Percentiles rank a stretch among this genome's conserved stretches.
Conservation (phyloP, 2,888 invertebrate species). For the Drosophila stalkeri region DNA sequence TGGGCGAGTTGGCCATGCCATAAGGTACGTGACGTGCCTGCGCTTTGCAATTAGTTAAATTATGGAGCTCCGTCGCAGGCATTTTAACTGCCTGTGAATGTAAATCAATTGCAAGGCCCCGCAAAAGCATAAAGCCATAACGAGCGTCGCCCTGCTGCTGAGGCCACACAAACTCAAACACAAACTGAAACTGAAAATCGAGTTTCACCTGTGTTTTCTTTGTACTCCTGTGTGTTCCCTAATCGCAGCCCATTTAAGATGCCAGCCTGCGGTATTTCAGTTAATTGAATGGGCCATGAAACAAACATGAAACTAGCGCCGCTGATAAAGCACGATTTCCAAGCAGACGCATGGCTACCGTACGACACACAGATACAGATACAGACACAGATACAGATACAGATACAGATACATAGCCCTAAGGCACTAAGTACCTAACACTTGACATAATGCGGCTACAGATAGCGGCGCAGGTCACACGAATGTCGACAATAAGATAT, state of each 20-base stretch:
- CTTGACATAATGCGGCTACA: conserved; percentile 76
- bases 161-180: conserved; percentile 43
- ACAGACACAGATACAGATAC: no score
- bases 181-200: conserved; percentile 31
- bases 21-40: conserved; percentile 73
- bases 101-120: conserved; percentile 56
- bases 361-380: conserved; percentile 9
- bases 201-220: conserved; percentile 36
- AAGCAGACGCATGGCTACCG: conserved; percentile 44
- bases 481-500: conserved; percentile 8
- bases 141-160: conserved; percentile 9
- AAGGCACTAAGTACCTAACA: conserved; percentile 83
- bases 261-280: conserved; percentile 54
- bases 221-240: conserved; percentile 65
- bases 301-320: conserved; percentile 57
- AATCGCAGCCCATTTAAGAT: conserved; percentile 65
- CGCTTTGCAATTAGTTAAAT: conserved; percentile 79
- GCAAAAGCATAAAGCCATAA: conserved; percentile 35
- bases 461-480: conserved; percentile 74
- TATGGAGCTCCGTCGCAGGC: conserved; percentile 61
- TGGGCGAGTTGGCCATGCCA: conserved; percentile 16
- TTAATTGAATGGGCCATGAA: conserved; percentile 74
- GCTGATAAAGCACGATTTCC: conserved; percentile 54
- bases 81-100: conserved; percentile 73
- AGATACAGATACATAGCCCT: conserved; percentile 29